Evolutionary conservation across 2,797 vertebrate species (phyloP).

Genomic region (Meriones psammophilus): DNA sequence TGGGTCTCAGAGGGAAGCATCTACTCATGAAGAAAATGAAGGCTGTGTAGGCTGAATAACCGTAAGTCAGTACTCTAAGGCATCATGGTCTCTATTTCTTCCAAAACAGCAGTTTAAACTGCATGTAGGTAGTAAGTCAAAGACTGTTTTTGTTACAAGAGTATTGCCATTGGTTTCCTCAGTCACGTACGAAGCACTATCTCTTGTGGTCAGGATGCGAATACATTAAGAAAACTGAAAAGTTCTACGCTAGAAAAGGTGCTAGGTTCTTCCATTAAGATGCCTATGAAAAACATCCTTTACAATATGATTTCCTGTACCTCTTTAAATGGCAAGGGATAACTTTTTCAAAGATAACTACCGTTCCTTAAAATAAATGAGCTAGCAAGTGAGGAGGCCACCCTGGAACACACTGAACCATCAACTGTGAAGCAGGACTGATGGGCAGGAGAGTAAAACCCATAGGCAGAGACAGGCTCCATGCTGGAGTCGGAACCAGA

Average conservation of each 20-base stretch:
- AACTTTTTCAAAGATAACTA: conserved; percentile 28
- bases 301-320: not conserved
- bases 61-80: conserved; percentile 57
- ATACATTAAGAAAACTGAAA: conserved; percentile 60
- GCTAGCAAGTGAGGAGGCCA: not conserved
- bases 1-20: conserved; percentile 34
- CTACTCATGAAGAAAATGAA: conserved; percentile 61
- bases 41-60: conserved; percentile 59
- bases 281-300: not conserved
- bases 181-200: conserved; percentile 53
- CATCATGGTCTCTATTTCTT: conserved; percentile 13
- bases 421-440: not conserved
- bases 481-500: not conserved
- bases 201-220: conserved; percentile 42
- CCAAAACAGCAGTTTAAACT: conserved; percentile 59
- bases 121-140: conserved; percentile 50
- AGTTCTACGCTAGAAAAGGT: conserved; percentile 63
- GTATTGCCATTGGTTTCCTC: conserved; percentile 35
- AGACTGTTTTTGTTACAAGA: conserved; percentile 50
- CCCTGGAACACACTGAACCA: not conserved
- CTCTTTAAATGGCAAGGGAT: conserved; percentile 40
- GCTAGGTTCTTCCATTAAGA: conserved; percentile 46
- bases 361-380: conserved; percentile 59
- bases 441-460: not conserved
- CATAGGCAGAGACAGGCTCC: not conserved